Evolutionary conservation across 1,140 invertebrate genomes (phyloP).

Genomic region (Macrostomum lignano): DNA sequence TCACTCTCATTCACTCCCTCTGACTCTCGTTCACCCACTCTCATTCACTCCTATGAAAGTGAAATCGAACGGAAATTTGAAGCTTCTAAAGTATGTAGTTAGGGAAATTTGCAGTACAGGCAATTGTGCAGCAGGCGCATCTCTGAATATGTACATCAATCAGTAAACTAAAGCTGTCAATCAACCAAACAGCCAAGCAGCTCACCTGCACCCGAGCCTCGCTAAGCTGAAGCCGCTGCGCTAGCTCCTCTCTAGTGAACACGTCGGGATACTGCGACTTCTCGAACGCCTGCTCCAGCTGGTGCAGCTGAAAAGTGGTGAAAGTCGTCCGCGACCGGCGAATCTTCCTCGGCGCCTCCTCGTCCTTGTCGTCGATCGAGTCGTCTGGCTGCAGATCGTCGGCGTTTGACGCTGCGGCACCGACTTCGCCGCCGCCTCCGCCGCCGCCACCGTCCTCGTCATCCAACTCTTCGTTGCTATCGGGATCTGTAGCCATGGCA

Average conservation of each 20-base stretch:
- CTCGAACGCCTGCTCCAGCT: constrained; percentile 75
- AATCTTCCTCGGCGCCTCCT: constrained; percentile 22
- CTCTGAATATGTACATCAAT: too few species aligned
- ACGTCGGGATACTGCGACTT: constrained; percentile 95
- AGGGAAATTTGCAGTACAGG: too few species aligned
- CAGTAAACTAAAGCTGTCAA: neutral
- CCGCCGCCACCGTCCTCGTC: too few species aligned
- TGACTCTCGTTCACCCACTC: too few species aligned
- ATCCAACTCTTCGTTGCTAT: too few species aligned
- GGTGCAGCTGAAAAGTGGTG: constrained; percentile 76
- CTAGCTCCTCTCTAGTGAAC: constrained; percentile 79
- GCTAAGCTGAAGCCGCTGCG: constrained; percentile 63
- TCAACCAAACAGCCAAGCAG: constrained; percentile 2
- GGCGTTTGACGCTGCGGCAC: too few species aligned
- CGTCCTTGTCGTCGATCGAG: constrained; percentile 7
- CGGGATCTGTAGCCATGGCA: too few species aligned
- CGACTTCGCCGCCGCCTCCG: too few species aligned
- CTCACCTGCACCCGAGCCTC: constrained; percentile 86
- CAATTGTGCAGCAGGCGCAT: too few species aligned
- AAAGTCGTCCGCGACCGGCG: constrained; percentile 64
- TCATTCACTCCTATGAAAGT: too few species aligned
- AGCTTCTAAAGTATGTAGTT: constrained; percentile 4
- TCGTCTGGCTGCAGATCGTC: too few species aligned
- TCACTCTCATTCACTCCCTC: too few species aligned
- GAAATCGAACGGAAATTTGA: constrained; percentile 9